phyloP scores from a whole-genome alignment of 2,113 vertebrate species.

The Nanorana parkeri region DNA sequence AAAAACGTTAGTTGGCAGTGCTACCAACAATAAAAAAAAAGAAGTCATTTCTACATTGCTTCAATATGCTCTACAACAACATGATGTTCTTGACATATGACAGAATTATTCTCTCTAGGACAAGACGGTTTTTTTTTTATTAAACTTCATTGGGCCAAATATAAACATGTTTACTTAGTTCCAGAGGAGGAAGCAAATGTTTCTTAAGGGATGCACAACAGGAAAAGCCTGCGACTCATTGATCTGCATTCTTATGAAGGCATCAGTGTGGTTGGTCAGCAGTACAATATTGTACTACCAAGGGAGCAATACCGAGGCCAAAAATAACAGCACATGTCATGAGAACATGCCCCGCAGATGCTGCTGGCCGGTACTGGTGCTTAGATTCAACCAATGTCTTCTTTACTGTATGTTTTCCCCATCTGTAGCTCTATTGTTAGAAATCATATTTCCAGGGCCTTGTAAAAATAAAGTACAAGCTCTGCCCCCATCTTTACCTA shows the following conservation, averaged over 20 bases:
- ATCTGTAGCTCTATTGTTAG: background rate
- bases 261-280: conserved; percentile 1
- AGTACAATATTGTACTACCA: conserved; percentile 45
- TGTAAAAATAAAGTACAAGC: background rate
- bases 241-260: conserved; percentile 37
- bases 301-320: conserved; percentile 30
- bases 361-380: background rate
- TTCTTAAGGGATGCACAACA: conserved; percentile 42
- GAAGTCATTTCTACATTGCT: too few species aligned
- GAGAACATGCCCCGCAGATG: conserved; percentile 41
- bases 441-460: background rate
- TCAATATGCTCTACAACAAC: too few species aligned
- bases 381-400: background rate
- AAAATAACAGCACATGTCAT: conserved; percentile 44
- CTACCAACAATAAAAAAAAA: too few species aligned
- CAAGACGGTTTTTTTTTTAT: background rate
- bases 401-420: background rate
- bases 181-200: conserved; percentile 34
- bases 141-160: conserved; percentile 9
- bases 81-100: too few species aligned
- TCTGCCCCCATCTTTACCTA: too few species aligned
- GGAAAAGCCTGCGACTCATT: conserved; percentile 46
- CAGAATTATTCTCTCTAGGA: too few species aligned
- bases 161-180: conserved; percentile 44
- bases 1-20: too few species aligned